Conservation (phyloP, 30 jellyfish, hydroid and myxozoan genomes). For the Rhopilema esculentum region DNA sequence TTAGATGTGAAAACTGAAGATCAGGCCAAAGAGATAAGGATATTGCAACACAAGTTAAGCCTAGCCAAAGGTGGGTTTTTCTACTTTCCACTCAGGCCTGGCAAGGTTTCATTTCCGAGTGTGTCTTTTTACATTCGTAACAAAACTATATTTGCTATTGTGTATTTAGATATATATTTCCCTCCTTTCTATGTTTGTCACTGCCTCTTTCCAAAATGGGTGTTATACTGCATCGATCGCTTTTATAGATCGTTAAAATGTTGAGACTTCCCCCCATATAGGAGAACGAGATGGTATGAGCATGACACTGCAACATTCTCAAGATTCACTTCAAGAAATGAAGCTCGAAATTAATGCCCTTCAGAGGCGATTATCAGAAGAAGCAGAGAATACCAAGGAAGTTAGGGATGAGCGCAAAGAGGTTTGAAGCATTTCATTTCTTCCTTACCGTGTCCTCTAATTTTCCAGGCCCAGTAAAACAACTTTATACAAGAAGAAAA, state of each 20-base stretch:
- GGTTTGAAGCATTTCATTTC: background rate
- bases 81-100: background rate
- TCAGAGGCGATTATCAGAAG: conserved; percentile 32
- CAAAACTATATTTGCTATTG: no score
- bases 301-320: conserved; percentile 65
- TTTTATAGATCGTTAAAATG: no score
- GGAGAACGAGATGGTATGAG: conserved; percentile 87
- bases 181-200: no score
- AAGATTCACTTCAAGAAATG: conserved; percentile 52
- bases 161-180: no score
- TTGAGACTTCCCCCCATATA: no score
- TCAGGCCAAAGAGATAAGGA: conserved; percentile 60
- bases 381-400: conserved; percentile 22
- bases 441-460: background rate
- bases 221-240: background rate
- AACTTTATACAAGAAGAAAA: background rate
- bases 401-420: conserved; percentile 47
- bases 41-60: conserved; percentile 73
- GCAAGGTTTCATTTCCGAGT: background rate
- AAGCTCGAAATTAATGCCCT: conserved; percentile 6
- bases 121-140: no score
- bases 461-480: background rate
- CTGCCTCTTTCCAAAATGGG: no score
- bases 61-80: conserved; percentile 63
- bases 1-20: conserved; percentile 56